Base-by-base conservation (phyloP, 2,113 vertebrate species). In the Callocephalon fimbriatum region DNA sequence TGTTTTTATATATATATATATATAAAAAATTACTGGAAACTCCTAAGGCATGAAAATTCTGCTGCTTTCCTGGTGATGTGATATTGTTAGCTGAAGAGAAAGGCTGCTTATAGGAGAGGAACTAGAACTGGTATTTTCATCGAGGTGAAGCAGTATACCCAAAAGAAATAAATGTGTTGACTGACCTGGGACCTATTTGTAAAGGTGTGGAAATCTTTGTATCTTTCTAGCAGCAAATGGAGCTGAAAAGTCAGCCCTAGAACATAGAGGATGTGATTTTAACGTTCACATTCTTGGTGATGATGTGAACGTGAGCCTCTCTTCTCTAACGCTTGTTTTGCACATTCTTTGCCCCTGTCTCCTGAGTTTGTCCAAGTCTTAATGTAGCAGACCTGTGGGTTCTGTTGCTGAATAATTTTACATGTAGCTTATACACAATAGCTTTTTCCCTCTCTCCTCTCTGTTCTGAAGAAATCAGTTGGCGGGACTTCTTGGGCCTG, bases 351-450 rank as follows among this genome's bases (percentile, higher is more conserved):
- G 9, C 7, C 19, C 20, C 12, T 7, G 19, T 18, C 11, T 66
- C 42, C 58, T 87, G 42, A 63, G 53, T 42, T 80, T 58, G 12
- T 53, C 18, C 2, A 2, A 12, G 8, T 56, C 19, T 62, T 51
- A 21, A 25, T 38, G 37, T 22, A 53, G 67, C n/a, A 63, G 56
- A 89, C 26, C n/a, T 78, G 31, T 35, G 38, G 38, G 4, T 77
- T 73, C 37, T 74, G 31, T 63, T 83, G 45, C 40, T 70, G 8
- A n/a, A 21, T 18, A 26, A 40, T 13, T 40, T 45, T 12, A 16
- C 0, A 0, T 32, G 13, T 45, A 26, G 5, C 47, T 81, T 42
- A 29, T 27, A 9, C 23, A 22, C 19, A 40, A 15, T 15, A 37
- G 27, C 14, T 82, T 90, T 92, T 47, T 3, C 37, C 16, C 7